Evolutionary conservation across 2,888 invertebrate genomes (phyloP).

Genomic region (Drosophila flavopinicola): DNA sequence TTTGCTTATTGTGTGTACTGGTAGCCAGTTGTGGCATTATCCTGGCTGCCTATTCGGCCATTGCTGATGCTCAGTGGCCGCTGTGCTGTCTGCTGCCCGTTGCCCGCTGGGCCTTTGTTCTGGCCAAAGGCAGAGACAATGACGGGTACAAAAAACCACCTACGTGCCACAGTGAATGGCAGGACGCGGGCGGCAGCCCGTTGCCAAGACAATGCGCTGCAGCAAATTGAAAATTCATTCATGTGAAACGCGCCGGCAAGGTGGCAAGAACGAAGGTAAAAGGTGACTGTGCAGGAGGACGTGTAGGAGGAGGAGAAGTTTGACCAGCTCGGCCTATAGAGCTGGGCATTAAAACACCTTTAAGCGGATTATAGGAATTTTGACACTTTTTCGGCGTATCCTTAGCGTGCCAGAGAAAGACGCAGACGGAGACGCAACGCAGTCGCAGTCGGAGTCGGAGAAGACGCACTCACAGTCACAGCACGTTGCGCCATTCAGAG

Average conservation of each 20-base stretch:
- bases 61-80: conserved; percentile 59
- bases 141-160: conserved; percentile 73
- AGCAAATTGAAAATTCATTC: conserved; percentile 81
- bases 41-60: conserved; percentile 64
- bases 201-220: conserved; percentile 77
- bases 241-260: conserved; percentile 75
- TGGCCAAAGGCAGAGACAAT: conserved; percentile 66
- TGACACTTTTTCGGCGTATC: conserved; percentile 80
- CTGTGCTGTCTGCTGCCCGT: conserved; percentile 42
- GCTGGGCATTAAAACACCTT: conserved; percentile 76
- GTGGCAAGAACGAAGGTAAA: conserved; percentile 40
- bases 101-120: conserved; percentile 79
- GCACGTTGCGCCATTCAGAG: conserved; percentile 71
- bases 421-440: conserved; percentile 2
- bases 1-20: conserved; percentile 41
- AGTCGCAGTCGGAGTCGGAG: conserved; percentile 18
- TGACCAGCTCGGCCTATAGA: conserved; percentile 58
- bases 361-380: conserved; percentile 81
- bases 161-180: conserved; percentile 78
- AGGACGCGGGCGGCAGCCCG: conserved; percentile 73
- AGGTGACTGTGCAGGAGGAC: conserved; percentile 11
- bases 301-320: conserved; percentile 41
- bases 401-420: conserved; percentile 46
- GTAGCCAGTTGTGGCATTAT: conserved; percentile 56
- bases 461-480: too few relatives aligned